These are phyloP conservation scores for Pherbina coryleti DNA, from an alignment of 2,888 invertebrate species.

Conservation along the genomic window DNA sequence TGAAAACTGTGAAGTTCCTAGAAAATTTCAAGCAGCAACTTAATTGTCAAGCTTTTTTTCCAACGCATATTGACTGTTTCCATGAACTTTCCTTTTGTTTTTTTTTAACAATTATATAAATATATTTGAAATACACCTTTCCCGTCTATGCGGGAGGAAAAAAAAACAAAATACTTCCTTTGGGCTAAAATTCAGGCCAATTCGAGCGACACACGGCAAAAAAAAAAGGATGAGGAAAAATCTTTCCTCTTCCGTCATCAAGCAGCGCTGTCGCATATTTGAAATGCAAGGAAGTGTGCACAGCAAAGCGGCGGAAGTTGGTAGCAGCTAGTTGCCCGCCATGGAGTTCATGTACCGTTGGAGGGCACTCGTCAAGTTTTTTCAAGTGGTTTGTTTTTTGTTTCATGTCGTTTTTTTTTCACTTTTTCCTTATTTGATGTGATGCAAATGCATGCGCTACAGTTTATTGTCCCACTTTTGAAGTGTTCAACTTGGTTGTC, in stretches of 20 bases:
- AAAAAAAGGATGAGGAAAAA: not conserved
- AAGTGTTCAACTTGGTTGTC: slow-evolving; percentile 1
- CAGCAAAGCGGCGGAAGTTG: slow-evolving; percentile 21
- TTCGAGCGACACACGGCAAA: not conserved
- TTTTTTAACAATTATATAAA: not conserved
- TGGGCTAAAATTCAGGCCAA: slow-evolving; percentile 8
- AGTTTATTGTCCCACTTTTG: slow-evolving; percentile 27
- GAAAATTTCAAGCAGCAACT: too few relatives aligned
- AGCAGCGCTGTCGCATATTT: not conserved
- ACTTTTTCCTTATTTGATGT: slow-evolving; percentile 5
- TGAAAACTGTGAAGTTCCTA: too few relatives aligned
- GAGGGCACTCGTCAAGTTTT: slow-evolving; percentile 12
- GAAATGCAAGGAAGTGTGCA: slow-evolving; percentile 12
- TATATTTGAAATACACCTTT: too few relatives aligned
- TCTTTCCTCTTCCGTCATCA: not conserved
- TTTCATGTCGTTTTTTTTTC: not conserved
- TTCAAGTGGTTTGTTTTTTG: not conserved
- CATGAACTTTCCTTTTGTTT: too few relatives aligned
- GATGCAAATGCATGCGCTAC: not conserved
- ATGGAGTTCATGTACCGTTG: slow-evolving; percentile 24
- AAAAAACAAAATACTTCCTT: not conserved
- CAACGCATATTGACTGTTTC: too few relatives aligned
- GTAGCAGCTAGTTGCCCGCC: not conserved
- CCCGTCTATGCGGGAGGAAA: not conserved
- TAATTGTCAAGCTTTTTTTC: too few relatives aligned